Evolutionary conservation across 2,113 vertebrate genomes (phyloP).

Genomic region (Grallaria varia): DNA sequence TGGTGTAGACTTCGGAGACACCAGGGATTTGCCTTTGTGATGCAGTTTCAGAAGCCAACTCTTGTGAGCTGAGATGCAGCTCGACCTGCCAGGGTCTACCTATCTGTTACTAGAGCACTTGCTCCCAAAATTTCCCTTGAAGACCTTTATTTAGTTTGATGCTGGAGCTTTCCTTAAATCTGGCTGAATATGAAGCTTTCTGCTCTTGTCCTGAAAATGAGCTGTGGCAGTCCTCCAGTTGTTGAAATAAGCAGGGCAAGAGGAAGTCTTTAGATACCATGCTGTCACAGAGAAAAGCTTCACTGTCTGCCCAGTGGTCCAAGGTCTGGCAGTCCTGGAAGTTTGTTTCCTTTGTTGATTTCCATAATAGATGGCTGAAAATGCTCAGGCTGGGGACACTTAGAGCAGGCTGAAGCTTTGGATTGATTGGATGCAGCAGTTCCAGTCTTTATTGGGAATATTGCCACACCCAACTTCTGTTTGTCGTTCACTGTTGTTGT

Average conservation of each 20-base stretch:
- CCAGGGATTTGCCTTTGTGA: not conserved
- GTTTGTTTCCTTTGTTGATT: not conserved
- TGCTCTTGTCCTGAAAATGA: not conserved
- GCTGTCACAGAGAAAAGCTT: not conserved
- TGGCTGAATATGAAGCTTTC: not conserved
- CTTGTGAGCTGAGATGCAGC: not conserved
- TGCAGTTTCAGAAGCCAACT: not conserved
- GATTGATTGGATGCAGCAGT: not conserved
- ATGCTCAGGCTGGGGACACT: not conserved
- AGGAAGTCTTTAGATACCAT: not conserved
- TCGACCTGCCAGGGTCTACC: not conserved
- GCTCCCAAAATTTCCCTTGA: not conserved
- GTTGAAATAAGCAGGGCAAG: not conserved
- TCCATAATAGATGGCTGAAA: not conserved
- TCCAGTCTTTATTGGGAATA: not conserved
- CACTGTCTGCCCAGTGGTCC: not conserved
- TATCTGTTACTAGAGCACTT: not conserved
- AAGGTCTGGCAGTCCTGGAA: not conserved
- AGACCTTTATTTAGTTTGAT: not conserved
- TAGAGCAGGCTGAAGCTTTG: not conserved
- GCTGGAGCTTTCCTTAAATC: not conserved
- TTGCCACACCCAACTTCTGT: not conserved
- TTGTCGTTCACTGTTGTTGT: not conserved
- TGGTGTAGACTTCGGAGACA: not conserved
- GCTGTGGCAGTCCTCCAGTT: not conserved